A percentile compares a stretch with the other conserved stretches of the same genome.
Evolutionary conservation across 2,888 invertebrate species (phyloP).

Genomic region (Hipparchia semele): DNA sequence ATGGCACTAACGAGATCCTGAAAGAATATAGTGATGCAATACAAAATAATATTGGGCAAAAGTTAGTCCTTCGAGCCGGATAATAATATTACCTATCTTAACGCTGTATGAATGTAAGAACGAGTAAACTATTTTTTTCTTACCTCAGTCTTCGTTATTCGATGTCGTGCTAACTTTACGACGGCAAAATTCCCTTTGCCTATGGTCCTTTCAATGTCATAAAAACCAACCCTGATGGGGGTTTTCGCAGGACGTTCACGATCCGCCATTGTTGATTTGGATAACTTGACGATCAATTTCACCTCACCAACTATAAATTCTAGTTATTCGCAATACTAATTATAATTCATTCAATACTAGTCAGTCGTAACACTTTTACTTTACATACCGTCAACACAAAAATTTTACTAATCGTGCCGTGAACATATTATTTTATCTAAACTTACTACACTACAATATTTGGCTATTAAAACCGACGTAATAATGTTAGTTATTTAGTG

Average conservation of each 20-base stretch:
- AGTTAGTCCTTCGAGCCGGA: slow-evolving; percentile 32
- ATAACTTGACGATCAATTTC: slow-evolving; percentile 57
- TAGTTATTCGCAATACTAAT: slow-evolving; percentile 43
- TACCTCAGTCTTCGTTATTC: slow-evolving; percentile 99
- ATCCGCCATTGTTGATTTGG: slow-evolving; percentile 80
- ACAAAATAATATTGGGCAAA: neutral
- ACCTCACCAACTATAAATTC: slow-evolving; percentile 48
- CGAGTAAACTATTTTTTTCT: slow-evolving; percentile 50
- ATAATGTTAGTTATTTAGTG: slow-evolving; percentile 38
- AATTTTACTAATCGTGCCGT: slow-evolving; percentile 26
- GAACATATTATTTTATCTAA: slow-evolving; percentile 13
- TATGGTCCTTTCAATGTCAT: slow-evolving; percentile 98
- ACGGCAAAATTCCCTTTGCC: slow-evolving; percentile 99
- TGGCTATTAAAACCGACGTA: slow-evolving; percentile 39
- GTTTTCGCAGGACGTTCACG: slow-evolving; percentile 84
- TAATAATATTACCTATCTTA: slow-evolving; percentile 1
- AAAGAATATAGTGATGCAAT: neutral
- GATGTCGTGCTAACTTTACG: slow-evolving; percentile 98
- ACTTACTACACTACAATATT: slow-evolving; percentile 38
- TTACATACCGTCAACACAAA: slow-evolving; percentile 31
- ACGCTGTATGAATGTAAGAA: neutral
- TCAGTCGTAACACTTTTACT: slow-evolving; percentile 50
- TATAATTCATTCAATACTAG: slow-evolving; percentile 41
- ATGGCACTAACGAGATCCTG: neutral
- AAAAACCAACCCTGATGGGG: slow-evolving; percentile 96